Percentiles rank a stretch among this genome's conserved stretches.
These are phyloP conservation scores for Mamestra configurata DNA, from an alignment of 1,140 invertebrate genomes.

Conservation along the genomic window DNA sequence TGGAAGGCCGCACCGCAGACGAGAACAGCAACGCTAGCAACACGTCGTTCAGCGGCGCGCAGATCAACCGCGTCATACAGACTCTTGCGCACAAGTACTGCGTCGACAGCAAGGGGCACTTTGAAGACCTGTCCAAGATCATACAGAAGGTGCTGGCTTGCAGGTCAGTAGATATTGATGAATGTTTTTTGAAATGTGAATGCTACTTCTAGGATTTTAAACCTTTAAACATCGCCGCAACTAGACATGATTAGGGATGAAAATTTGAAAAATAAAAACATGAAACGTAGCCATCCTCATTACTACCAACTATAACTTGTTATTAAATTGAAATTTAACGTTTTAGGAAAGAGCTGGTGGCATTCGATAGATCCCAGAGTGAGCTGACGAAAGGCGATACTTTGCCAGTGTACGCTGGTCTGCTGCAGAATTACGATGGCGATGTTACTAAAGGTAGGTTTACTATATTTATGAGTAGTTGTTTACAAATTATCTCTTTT, in stretches of 20 bases:
- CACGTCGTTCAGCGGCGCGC: conserved; percentile 87
- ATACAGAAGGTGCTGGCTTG: conserved; percentile 97
- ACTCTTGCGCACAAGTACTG: conserved; percentile 97
- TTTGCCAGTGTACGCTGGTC: conserved; percentile 82
- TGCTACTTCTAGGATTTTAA: too few relatives aligned
- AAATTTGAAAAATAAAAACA: too few relatives aligned
- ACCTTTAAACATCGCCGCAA: too few relatives aligned
- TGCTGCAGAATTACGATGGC: conserved; percentile 82
- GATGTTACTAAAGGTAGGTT: conserved; percentile 80
- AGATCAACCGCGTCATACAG: conserved; percentile 95
- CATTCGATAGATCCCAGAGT: conserved; percentile 95
- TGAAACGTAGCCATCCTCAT: too few relatives aligned
- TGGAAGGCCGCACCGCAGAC: conserved; percentile 88
- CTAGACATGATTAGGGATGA: too few relatives aligned
- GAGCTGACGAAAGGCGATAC: conserved; percentile 86
- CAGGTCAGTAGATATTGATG: conserved; percentile 82
- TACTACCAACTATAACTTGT: too few relatives aligned
- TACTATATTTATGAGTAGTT: neutral
- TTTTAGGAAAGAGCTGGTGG: conserved; percentile 93
- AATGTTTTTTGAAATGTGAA: neutral
- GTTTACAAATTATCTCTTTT: neutral
- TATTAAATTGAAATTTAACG: neutral
- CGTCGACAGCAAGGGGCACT: conserved; percentile 97
- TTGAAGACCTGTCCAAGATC: conserved; percentile 98
- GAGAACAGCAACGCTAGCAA: conserved; percentile 88